Evolutionary conservation across 2,888 invertebrate genomes (phyloP).

Genomic region (Lagria hirta): DNA sequence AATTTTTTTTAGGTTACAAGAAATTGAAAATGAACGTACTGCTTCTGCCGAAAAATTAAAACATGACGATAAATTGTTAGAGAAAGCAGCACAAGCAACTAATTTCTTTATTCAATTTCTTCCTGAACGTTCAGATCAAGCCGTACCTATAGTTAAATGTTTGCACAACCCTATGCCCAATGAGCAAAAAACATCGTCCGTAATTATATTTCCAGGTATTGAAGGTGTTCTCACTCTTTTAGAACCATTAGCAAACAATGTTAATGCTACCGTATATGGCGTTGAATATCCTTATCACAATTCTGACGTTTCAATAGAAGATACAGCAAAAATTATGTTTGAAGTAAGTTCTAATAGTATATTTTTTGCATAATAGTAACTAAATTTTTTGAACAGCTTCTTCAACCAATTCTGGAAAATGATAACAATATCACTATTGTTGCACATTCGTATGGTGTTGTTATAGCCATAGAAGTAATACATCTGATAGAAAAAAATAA

Average conservation of each 20-base stretch:
- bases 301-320: constrained; percentile 53
- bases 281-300: constrained; percentile 56
- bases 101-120: not conserved
- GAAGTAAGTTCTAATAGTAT: no score
- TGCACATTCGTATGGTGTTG: constrained; percentile 10
- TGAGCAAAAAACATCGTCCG: constrained; percentile 42
- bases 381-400: constrained; percentile 35
- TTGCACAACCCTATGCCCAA: no score
- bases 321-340: no score
- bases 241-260: constrained; percentile 57
- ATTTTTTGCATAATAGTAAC: constrained; percentile 58
- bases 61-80: no score
- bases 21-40: constrained; percentile 6
- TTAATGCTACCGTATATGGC: constrained; percentile 58
- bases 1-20: constrained; percentile 2
- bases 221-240: constrained; percentile 64
- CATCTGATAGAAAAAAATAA: constrained; percentile 6
- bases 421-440: not conserved
- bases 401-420: not conserved
- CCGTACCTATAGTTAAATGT: not conserved
- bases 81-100: constrained; percentile 1
- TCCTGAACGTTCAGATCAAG: constrained; percentile 1
- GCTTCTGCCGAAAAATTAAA: no score
- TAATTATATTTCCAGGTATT: constrained; percentile 67
- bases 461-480: constrained; percentile 10